Evolutionary conservation across 2,888 invertebrate genomes (phyloP).

Genomic region (Allolobophora icterica): DNA sequence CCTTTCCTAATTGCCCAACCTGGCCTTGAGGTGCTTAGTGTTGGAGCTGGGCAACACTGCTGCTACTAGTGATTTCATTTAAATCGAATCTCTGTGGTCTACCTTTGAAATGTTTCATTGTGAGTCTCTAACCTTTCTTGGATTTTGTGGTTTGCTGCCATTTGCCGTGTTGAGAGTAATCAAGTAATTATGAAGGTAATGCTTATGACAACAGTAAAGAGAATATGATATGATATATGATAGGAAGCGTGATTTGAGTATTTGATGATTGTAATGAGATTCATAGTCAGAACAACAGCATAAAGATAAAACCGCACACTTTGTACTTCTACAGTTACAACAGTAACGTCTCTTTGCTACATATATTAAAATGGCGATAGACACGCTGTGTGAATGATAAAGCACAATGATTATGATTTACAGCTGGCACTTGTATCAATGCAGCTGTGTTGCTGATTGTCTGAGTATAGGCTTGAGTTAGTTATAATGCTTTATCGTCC

Average conservation of each 20-base stretch:
- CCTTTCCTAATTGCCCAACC: slow-evolving; percentile 6
- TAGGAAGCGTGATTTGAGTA: not conserved
- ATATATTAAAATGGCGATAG: not conserved
- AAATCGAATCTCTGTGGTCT: slow-evolving; percentile 8
- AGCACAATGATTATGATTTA: not conserved
- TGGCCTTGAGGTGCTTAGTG: not conserved
- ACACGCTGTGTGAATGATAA: not conserved
- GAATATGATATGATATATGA: not conserved
- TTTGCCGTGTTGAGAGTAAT: not conserved
- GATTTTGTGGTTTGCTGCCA: not conserved
- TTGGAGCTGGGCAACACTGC: not conserved
- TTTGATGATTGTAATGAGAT: not conserved
- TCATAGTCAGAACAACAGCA: not conserved
- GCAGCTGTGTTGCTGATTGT: not conserved
- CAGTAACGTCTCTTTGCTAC: not conserved
- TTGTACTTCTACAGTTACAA: not conserved
- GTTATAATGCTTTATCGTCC: not conserved
- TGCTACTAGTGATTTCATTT: not conserved
- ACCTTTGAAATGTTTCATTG: not conserved
- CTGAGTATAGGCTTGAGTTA: not conserved
- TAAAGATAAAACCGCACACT: not conserved
- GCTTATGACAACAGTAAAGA: not conserved
- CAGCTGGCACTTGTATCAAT: not conserved
- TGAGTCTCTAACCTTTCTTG: not conserved
- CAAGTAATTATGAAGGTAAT: slow-evolving; percentile 6